These are phyloP conservation scores for Tachyglossus aculeatus DNA, from an alignment of 2,797 vertebrate genomes.

Conservation along the genomic window DNA sequence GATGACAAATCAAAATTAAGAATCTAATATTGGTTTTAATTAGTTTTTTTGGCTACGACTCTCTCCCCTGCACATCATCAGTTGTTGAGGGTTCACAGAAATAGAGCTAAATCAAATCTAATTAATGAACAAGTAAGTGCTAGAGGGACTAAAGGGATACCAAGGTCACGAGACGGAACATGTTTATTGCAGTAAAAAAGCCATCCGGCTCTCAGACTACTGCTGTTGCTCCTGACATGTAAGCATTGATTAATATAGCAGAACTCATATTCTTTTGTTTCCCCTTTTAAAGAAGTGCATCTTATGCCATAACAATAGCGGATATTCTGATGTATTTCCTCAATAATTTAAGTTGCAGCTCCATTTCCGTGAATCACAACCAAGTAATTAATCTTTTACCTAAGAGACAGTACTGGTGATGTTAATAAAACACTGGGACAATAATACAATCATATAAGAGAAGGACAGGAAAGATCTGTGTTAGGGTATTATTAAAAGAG, in stretches of 20 bases:
- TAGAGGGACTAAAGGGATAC: slow-evolving; percentile 14
- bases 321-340: slow-evolving; percentile 30
- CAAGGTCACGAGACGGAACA: slow-evolving; percentile 9
- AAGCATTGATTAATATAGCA: slow-evolving; percentile 3
- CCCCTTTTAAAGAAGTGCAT: slow-evolving; percentile 23
- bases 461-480: slow-evolving; percentile 27
- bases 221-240: slow-evolving; percentile 5
- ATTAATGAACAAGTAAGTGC: slow-evolving; percentile 47
- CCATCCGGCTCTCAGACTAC: not conserved
- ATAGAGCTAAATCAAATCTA: slow-evolving; percentile 40
- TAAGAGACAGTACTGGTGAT: slow-evolving; percentile 49
- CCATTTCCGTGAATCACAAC: slow-evolving; percentile 49
- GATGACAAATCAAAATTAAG: slow-evolving; percentile 10
- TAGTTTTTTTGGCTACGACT: slow-evolving; percentile 15
- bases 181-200: slow-evolving; percentile 38
- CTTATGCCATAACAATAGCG: slow-evolving; percentile 34
- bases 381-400: slow-evolving; percentile 70
- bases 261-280: slow-evolving; percentile 48
- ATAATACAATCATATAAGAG: slow-evolving; percentile 33
- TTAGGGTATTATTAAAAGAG: slow-evolving; percentile 32
- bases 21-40: slow-evolving; percentile 39
- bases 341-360: slow-evolving; percentile 56
- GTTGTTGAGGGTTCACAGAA: slow-evolving; percentile 33
- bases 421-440: slow-evolving; percentile 61
- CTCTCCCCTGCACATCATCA: not conserved